phyloP scores from a whole-genome alignment of 2,797 vertebrate species.

The Sus cebifrons region DNA sequence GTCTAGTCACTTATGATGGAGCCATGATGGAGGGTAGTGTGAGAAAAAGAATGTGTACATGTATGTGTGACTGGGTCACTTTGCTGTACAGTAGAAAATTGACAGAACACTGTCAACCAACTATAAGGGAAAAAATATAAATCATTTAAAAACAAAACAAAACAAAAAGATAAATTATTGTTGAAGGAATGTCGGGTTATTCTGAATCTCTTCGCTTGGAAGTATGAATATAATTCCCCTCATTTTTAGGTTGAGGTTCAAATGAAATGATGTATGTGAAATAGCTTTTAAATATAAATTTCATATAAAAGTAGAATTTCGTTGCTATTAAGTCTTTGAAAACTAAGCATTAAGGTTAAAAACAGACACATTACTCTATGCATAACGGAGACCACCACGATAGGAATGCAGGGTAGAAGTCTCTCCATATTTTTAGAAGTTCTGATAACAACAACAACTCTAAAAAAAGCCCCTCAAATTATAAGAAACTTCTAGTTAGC shows the following conservation, averaged over 20 bases:
- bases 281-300: slow-evolving; percentile 35
- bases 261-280: neutral
- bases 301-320: neutral
- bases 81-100: too few relatives aligned
- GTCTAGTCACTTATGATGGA: too few relatives aligned
- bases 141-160: too few relatives aligned
- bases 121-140: too few relatives aligned
- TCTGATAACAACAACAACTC: neutral
- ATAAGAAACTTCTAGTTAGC: neutral
- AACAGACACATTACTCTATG: neutral
- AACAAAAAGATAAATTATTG: neutral
- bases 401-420: neutral
- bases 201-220: neutral
- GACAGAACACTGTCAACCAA: too few relatives aligned
- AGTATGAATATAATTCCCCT: neutral
- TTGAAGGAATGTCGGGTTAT: slow-evolving; percentile 3
- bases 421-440: slow-evolving; percentile 10
- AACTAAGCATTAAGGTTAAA: neutral
- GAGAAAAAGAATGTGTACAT: too few relatives aligned
- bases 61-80: too few relatives aligned
- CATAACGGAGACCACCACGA: neutral
- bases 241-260: slow-evolving; percentile 25
- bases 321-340: neutral
- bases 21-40: too few relatives aligned
- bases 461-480: neutral